These are phyloP conservation scores for Hypomesus transpacificus DNA, from an alignment of 2,113 vertebrate genomes.

Conservation along the genomic window DNA sequence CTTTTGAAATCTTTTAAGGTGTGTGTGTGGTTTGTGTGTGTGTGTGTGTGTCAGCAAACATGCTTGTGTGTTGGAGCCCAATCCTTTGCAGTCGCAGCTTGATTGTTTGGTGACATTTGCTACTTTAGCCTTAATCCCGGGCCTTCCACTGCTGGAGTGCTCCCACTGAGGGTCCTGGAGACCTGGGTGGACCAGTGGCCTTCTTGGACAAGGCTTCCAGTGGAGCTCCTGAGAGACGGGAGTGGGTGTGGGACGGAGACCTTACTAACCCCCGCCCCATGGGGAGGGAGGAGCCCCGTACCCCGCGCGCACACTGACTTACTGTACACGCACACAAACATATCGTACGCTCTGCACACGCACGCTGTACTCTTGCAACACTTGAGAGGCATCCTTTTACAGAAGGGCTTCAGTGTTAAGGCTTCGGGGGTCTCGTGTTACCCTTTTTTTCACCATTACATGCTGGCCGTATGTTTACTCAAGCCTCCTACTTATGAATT, in stretches of 20 bases:
- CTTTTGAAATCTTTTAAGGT: slow-evolving; percentile 18
- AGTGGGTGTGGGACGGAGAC: slow-evolving; percentile 36
- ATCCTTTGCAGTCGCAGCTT: slow-evolving; percentile 11
- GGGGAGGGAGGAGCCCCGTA: not conserved
- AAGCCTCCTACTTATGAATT: not conserved
- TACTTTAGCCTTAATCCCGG: slow-evolving; percentile 45
- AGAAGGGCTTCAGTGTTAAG: not conserved
- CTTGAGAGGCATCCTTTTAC: not conserved
- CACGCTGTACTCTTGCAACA: not conserved
- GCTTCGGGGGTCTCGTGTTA: not conserved
- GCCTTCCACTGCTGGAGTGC: slow-evolving; percentile 22
- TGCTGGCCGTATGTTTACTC: not conserved
- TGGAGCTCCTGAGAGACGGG: slow-evolving; percentile 44
- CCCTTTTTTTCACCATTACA: not conserved
- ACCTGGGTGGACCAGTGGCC: slow-evolving; percentile 44
- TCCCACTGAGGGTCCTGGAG: slow-evolving; percentile 22
- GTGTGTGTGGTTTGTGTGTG: slow-evolving; percentile 13
- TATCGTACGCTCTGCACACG: not conserved
- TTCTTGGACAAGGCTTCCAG: slow-evolving; percentile 30
- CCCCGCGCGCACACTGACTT: not conserved
- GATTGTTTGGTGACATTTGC: slow-evolving; percentile 45
- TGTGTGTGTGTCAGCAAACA: slow-evolving; percentile 8
- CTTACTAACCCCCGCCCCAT: slow-evolving; percentile 23
- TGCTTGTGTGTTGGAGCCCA: slow-evolving; percentile 3
- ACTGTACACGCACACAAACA: not conserved